Evolutionary conservation across 2,113 vertebrate genomes (phyloP), one percentile per base, ranked within the genome.

Genomic region (Prunella himalayana): DNA sequence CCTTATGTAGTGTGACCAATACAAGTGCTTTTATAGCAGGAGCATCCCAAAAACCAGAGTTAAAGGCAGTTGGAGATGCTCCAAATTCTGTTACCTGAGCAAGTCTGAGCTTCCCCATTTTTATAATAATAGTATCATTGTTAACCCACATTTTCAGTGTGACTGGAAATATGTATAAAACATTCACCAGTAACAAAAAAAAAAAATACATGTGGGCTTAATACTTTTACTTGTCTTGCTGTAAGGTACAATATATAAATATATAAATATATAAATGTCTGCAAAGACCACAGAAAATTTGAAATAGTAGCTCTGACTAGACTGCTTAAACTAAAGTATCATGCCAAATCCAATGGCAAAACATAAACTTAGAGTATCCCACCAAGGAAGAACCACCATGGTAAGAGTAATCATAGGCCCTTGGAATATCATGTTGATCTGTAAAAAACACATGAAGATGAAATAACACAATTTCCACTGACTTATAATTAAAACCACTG

Each of bases 401-500:
- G 87, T 75, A 89, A 90, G 49, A 95, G 49, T 77, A 90, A 94
- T 90, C 79, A 63, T 27, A 94, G 59, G 22, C 51, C 81, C 63
- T 42, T 60, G 44, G 53, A 88, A 83, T 92, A 95, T 84, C 66
- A 73, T 88, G 31, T 93, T 82, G 68, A 78, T 94, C 65, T 88
- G 56, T 65, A 90, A 91, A 92, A 89, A 94, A 79, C 44, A 93
- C 21, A 78, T 3, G 1, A 71, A 84, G 69, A 95, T 89, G 57
- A 95, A 94, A 88, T 92, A 61, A 69, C 35, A 6, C 51, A 73
- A 85, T 94, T 88, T 94, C 82, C 54, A 82, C 68, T 90, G 64
- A 90, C 15, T 89, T 72, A 76, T 97, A 97, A 98, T 96, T 95
- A 93, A 96, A 98, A 97, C 87, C 97, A 97, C 24, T 61, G 42